Conservation (phyloP, 2,888 invertebrate species). For the Colostygia pectinataria region DNA sequence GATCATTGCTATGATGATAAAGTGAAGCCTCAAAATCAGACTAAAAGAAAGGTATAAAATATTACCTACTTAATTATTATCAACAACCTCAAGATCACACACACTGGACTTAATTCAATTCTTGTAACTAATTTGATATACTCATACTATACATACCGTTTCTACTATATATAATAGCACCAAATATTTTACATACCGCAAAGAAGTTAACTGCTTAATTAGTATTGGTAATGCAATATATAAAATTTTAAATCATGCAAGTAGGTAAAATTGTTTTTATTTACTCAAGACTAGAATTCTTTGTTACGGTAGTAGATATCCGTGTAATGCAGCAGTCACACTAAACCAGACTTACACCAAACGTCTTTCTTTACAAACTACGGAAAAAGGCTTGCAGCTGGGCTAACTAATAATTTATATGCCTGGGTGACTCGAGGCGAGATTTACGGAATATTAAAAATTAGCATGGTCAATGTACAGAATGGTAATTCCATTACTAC, state of each 20-base stretch:
- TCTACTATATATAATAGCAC: too few relatives aligned
- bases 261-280: too few relatives aligned
- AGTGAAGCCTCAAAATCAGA: slow-evolving; percentile 18
- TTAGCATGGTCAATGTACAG: too few relatives aligned
- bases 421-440: too few relatives aligned
- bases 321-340: slow-evolving; percentile 1
- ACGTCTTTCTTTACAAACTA: slow-evolving; percentile 4
- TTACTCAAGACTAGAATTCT: slow-evolving; percentile 1
- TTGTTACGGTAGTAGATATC: not conserved
- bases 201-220: not conserved
- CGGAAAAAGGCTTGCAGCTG: not conserved
- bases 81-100: slow-evolving; percentile 2
- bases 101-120: not conserved
- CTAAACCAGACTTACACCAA: not conserved
- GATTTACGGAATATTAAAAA: too few relatives aligned
- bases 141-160: too few relatives aligned
- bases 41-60: slow-evolving; percentile 6
- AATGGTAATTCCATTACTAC: too few relatives aligned
- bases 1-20: not conserved
- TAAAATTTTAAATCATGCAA: not conserved
- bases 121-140: too few relatives aligned
- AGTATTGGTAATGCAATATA: not conserved
- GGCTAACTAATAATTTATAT: too few relatives aligned
- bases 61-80: not conserved
- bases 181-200: slow-evolving; percentile 3